Conservation (phyloP, 2,888 invertebrate species). For the Teinopalpus imperialis region DNA sequence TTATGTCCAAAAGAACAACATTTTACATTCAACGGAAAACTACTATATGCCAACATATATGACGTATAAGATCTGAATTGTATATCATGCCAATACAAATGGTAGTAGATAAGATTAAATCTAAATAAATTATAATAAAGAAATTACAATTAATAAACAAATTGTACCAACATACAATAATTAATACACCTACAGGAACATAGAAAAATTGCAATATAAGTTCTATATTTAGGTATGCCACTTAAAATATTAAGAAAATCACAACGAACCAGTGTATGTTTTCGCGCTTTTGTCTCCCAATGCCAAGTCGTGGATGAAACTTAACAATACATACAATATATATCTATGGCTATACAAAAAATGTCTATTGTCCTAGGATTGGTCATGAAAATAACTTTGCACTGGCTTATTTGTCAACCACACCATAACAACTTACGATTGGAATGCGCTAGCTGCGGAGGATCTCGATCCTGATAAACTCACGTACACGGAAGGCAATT, state of each 20-base stretch:
- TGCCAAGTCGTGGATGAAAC: conserved; percentile 50
- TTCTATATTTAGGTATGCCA: conserved; percentile 81
- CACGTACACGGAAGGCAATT: not conserved
- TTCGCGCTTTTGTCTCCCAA: conserved; percentile 38
- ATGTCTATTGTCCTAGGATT: conserved; percentile 59
- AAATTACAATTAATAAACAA: conserved; percentile 75
- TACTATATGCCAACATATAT: not conserved
- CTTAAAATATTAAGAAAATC: conserved; percentile 68
- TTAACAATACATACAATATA: conserved; percentile 54
- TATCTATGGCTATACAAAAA: conserved; percentile 56
- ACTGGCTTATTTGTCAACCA: conserved; percentile 44
- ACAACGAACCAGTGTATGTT: conserved; percentile 53
- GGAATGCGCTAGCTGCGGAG: conserved; percentile 73
- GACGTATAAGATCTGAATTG: conserved; percentile 29
- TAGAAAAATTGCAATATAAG: conserved; percentile 81
- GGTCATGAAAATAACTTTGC: conserved; percentile 60
- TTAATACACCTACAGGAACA: conserved; percentile 81
- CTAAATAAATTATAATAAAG: conserved; percentile 79
- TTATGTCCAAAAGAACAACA: conserved; percentile 27
- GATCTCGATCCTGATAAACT: conserved; percentile 19
- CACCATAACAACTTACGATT: conserved; percentile 54
- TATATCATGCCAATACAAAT: conserved; percentile 64
- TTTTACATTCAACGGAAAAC: not conserved
- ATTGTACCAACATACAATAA: conserved; percentile 79
- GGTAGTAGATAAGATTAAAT: conserved; percentile 60